Percentiles rank a stretch among this genome's conserved stretches.
Conservation (phyloP, 2,888 invertebrate species). For the Pardosa pseudoannulata region DNA sequence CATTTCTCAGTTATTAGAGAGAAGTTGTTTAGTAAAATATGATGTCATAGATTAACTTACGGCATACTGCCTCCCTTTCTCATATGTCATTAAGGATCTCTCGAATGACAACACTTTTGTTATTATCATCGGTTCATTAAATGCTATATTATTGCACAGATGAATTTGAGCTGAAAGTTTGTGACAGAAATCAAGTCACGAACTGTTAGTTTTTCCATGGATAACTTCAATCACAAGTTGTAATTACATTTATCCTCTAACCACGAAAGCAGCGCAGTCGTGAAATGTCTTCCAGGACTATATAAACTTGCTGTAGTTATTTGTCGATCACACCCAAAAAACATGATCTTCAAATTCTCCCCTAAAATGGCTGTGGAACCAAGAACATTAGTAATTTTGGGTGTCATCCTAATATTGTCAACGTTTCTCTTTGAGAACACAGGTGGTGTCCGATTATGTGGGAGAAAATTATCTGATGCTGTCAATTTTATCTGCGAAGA, state of each 20-base stretch:
- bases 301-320: not conserved
- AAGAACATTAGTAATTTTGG: not conserved
- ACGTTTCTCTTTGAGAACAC: not conserved
- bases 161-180: too few species aligned
- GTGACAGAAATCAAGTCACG: not conserved
- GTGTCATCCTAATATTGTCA: not conserved
- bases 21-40: too few species aligned
- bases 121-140: too few species aligned
- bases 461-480: slow-evolving; percentile 47
- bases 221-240: not conserved
- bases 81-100: too few species aligned
- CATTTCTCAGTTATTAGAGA: too few species aligned
- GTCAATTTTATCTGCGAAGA: slow-evolving; percentile 58
- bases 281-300: not conserved
- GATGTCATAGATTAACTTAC: too few species aligned
- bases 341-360: not conserved
- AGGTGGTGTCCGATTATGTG: slow-evolving; percentile 26
- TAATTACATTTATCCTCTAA: not conserved
- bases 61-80: too few species aligned
- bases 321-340: not conserved
- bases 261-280: not conserved
- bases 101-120: too few species aligned
- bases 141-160: too few species aligned
- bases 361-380: not conserved
- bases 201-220: not conserved